phyloP scores from a whole-genome alignment of 1,140 invertebrate genomes.

The Macrotrachela quadricornifera region DNA sequence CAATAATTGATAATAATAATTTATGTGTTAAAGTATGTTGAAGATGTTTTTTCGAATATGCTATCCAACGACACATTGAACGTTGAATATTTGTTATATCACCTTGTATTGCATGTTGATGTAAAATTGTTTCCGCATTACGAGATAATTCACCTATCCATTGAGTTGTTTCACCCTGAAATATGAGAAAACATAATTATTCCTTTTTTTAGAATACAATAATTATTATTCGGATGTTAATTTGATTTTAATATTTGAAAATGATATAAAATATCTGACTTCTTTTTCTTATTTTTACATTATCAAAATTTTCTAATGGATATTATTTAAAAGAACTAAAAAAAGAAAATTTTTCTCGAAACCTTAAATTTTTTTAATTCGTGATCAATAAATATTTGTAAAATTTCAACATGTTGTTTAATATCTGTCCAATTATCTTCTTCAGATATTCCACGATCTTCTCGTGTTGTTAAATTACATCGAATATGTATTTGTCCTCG shows the following conservation, averaged over 20 bases:
- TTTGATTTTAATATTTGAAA: too few species aligned
- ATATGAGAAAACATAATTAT: too few species aligned
- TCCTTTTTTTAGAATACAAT: too few species aligned
- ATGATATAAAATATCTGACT: too few species aligned
- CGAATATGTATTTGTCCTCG: slow-evolving; percentile 62
- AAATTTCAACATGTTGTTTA: slow-evolving; percentile 52
- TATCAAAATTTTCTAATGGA: too few species aligned
- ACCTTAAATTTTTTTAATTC: slow-evolving; percentile 45
- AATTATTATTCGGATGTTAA: too few species aligned
- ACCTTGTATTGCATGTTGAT: slow-evolving; percentile 81
- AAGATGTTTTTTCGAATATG: slow-evolving; percentile 46
- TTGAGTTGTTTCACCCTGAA: slow-evolving; percentile 36
- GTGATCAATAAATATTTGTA: slow-evolving; percentile 55
- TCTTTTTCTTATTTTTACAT: too few species aligned
- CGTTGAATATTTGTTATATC: slow-evolving; percentile 69
- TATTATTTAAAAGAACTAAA: too few species aligned
- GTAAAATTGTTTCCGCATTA: slow-evolving; percentile 61
- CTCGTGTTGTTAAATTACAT: slow-evolving; percentile 69
- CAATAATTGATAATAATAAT: slow-evolving; percentile 29
- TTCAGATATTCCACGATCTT: slow-evolving; percentile 45
- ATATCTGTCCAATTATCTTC: slow-evolving; percentile 55
- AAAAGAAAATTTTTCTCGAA: too few species aligned
- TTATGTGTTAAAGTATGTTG: slow-evolving; percentile 47
- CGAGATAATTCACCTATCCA: slow-evolving; percentile 66
- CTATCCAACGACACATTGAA: slow-evolving; percentile 56